A percentile compares a stretch with the other conserved stretches of the same genome.
phyloP scores from a whole-genome alignment of 2,797 vertebrate species.

The Etheostoma nigrum region DNA sequence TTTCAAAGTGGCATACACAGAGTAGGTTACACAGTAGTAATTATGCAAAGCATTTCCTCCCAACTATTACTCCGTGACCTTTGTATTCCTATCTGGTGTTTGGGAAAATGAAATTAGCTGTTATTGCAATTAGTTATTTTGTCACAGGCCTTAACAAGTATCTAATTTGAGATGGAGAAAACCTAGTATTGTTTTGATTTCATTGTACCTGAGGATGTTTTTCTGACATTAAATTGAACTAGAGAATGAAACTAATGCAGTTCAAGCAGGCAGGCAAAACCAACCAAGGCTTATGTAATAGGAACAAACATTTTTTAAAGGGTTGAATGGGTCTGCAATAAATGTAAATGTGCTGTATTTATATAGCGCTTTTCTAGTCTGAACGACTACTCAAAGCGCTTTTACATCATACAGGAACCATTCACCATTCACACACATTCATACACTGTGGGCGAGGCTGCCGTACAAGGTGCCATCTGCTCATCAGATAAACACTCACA shows the following conservation, averaged over 20 bases:
- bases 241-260: not conserved
- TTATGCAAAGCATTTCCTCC: slow-evolving; percentile 29
- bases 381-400: no score
- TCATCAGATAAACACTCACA: no score
- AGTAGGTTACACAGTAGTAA: slow-evolving; percentile 14
- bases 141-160: not conserved
- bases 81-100: slow-evolving; percentile 8
- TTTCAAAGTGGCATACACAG: slow-evolving; percentile 28
- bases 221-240: not conserved
- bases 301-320: not conserved
- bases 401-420: no score
- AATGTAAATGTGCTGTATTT: no score
- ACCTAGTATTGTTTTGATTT: not conserved
- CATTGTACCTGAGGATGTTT: not conserved
- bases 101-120: slow-evolving; percentile 8
- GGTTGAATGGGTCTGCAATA: not conserved
- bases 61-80: slow-evolving; percentile 20
- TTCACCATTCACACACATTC: no score
- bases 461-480: no score
- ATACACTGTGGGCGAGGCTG: no score
- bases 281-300: not conserved
- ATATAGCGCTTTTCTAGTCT: no score
- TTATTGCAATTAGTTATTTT: slow-evolving; percentile 6
- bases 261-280: not conserved
- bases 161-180: not conserved